These are phyloP conservation scores for Dolichotis patagonum DNA, from an alignment of 2,113 vertebrate species.

Conservation along the genomic window DNA sequence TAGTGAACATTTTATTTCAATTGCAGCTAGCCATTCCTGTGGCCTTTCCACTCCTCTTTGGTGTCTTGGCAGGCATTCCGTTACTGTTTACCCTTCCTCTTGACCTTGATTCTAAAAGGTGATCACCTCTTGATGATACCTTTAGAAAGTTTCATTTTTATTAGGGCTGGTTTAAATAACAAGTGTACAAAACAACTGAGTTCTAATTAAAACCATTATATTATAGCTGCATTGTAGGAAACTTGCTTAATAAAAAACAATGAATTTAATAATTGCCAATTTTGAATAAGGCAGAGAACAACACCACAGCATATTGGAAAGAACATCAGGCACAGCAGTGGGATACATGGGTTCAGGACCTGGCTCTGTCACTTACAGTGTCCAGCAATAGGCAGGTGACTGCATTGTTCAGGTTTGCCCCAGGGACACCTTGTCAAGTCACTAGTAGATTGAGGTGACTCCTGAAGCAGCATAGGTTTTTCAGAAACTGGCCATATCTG, in stretches of 20 bases:
- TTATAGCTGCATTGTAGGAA: slow-evolving; percentile 15
- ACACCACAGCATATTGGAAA: neutral
- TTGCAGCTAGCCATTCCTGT: slow-evolving; percentile 6
- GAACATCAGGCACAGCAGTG: neutral
- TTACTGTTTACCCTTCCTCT: slow-evolving; percentile 17
- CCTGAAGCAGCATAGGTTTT: neutral
- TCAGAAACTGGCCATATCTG: neutral
- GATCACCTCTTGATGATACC: slow-evolving; percentile 21
- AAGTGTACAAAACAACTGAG: neutral
- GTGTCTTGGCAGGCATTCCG: neutral
- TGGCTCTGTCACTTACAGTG: neutral
- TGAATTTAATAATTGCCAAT: neutral
- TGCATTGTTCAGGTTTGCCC: neutral
- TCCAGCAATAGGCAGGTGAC: neutral
- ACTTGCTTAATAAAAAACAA: slow-evolving; percentile 23
- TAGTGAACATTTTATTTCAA: slow-evolving; percentile 47
- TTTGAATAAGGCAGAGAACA: neutral
- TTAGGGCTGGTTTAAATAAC: slow-evolving; percentile 10
- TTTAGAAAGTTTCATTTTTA: slow-evolving; percentile 38
- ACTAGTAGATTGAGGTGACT: neutral
- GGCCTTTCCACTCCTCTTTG: neutral
- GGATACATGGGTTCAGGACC: neutral
- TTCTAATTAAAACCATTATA: slow-evolving; percentile 35
- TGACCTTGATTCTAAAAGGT: slow-evolving; percentile 33
- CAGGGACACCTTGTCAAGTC: neutral